Percentiles rank a stretch among this genome's conserved stretches.
Evolutionary conservation across 2,888 invertebrate genomes (phyloP).

Genomic region (Ischnura elegans): DNA sequence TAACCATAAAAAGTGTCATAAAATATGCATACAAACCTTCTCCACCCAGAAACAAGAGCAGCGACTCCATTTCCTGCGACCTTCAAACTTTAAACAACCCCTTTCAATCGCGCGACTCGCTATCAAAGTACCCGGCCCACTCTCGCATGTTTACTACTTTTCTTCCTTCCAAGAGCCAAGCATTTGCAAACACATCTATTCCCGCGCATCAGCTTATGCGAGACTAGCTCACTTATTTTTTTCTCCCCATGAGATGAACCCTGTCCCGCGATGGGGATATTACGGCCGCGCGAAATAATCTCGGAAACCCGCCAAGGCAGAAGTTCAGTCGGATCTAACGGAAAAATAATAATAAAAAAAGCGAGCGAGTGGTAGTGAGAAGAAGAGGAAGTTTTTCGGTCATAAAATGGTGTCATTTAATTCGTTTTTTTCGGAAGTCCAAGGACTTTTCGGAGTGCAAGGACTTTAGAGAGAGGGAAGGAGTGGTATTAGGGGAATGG

Average conservation of each 20-base stretch:
- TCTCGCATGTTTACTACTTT: not conserved
- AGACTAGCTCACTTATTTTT: not conserved
- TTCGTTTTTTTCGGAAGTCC: slow-evolving; percentile 21
- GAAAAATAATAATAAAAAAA: not conserved
- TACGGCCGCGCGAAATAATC: not conserved
- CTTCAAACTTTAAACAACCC: not conserved
- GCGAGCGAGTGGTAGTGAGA: not conserved
- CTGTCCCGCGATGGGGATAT: not conserved
- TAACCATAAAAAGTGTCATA: not conserved
- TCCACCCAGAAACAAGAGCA: not conserved
- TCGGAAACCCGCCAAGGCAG: slow-evolving; percentile 1
- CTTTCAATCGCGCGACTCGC: not conserved
- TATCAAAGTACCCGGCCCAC: not conserved
- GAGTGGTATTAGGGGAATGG: not conserved
- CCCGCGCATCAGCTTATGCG: not conserved
- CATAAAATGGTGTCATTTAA: slow-evolving; percentile 14
- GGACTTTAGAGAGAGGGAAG: not conserved
- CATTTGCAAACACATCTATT: not conserved
- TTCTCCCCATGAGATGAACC: not conserved
- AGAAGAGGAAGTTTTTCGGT: not conserved
- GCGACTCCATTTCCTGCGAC: not conserved
- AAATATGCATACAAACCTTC: not conserved
- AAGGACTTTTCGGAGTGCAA: no score
- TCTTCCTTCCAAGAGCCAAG: not conserved
- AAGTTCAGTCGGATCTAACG: not conserved